Conservation (phyloP, 2,888 invertebrate genomes). For the Orthosia cruda region DNA sequence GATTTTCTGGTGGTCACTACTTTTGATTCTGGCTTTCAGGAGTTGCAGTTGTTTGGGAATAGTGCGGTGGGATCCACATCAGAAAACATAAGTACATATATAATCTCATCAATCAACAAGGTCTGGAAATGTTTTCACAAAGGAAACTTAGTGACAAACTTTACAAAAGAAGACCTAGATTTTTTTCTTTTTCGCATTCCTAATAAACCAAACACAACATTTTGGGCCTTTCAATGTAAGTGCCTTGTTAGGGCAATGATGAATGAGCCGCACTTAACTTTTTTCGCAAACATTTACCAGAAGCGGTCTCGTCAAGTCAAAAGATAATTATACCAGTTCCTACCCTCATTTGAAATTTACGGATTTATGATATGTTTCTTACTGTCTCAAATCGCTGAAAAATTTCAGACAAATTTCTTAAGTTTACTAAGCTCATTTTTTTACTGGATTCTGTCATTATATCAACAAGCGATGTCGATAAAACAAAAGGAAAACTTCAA, state of each 20-base stretch:
- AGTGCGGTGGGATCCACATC: too few species aligned
- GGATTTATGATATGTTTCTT: not conserved
- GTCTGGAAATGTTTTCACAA: too few species aligned
- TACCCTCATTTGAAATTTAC: constrained; percentile 24
- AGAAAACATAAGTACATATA: too few species aligned
- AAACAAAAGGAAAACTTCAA: too few species aligned
- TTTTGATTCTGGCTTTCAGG: too few species aligned
- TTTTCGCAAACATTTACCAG: constrained; percentile 55
- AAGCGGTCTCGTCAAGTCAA: constrained; percentile 42
- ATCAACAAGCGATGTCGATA: too few species aligned
- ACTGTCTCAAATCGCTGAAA: too few species aligned
- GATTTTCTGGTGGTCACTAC: too few species aligned
- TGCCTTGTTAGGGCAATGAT: constrained; percentile 48
- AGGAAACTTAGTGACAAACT: not conserved
- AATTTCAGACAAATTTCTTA: too few species aligned
- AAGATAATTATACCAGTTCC: constrained; percentile 59
- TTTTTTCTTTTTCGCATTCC: constrained; percentile 6
- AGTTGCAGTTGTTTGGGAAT: too few species aligned
- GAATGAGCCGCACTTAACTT: constrained; percentile 51
- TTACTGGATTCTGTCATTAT: too few species aligned
- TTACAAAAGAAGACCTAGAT: not conserved
- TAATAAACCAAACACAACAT: constrained; percentile 13
- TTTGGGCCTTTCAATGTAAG: constrained; percentile 31
- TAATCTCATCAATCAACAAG: not conserved
- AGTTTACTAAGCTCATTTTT: too few species aligned